phyloP scores from a whole-genome alignment of 2,113 vertebrate species.

The Mionectes macconnelli region DNA sequence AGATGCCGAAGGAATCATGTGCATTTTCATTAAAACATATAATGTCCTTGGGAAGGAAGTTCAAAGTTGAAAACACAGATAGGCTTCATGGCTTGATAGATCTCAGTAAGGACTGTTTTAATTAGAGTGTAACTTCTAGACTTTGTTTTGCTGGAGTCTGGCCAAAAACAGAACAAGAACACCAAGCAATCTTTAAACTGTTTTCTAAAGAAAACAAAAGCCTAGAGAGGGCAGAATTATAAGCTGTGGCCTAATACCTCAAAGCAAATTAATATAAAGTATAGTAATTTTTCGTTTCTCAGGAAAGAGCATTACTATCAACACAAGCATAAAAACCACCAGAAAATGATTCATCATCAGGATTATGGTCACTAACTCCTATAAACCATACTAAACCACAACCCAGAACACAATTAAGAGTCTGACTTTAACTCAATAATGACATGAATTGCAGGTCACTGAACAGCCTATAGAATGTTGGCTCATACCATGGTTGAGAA shows the following conservation, averaged over 20 bases:
- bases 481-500: not conserved
- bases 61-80: constrained; percentile 47
- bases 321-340: not conserved
- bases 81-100: not conserved
- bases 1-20: constrained; percentile 15
- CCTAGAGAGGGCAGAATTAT: constrained; percentile 28
- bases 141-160: constrained; percentile 34
- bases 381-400: not conserved
- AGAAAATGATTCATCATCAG: not conserved
- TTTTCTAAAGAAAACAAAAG: constrained; percentile 55
- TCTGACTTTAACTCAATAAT: not conserved
- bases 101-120: constrained; percentile 15
- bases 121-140: constrained; percentile 31
- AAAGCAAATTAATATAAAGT: constrained; percentile 21
- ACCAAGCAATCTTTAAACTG: not conserved
- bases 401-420: not conserved
- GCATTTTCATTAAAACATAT: constrained; percentile 37
- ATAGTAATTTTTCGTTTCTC: not conserved
- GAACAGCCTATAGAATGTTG: not conserved
- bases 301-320: not conserved
- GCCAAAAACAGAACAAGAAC: not conserved
- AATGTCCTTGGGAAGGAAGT: constrained; percentile 47
- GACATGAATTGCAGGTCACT: fast-evolving
- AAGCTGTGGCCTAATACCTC: constrained; percentile 26
- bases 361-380: not conserved